Conservation (phyloP, 2,113 vertebrate genomes). For the Sphaerodactylus townsendi region DNA sequence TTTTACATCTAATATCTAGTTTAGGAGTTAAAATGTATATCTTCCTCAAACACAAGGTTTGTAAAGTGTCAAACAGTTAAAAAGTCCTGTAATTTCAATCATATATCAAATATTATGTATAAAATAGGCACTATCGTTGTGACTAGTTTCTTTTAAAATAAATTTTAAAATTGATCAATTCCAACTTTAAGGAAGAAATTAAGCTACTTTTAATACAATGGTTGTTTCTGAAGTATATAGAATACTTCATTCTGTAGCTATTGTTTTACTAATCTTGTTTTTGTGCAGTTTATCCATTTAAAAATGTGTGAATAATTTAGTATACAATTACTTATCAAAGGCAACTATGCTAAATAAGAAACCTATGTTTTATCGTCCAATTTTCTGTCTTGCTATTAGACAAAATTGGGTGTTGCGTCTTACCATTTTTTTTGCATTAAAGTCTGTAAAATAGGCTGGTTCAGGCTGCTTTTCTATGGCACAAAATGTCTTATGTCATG, state of each 20-base stretch:
- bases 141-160: not conserved
- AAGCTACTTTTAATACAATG: not conserved
- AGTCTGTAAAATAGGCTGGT: too few relatives aligned
- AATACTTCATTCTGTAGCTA: not conserved
- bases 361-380: not conserved
- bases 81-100: not conserved
- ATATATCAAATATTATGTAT: not conserved
- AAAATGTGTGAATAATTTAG: not conserved
- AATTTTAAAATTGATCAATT: not conserved
- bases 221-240: not conserved
- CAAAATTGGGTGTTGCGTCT: not conserved
- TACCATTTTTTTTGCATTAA: too few relatives aligned
- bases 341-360: not conserved
- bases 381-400: not conserved
- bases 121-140: not conserved
- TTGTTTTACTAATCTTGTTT: not conserved
- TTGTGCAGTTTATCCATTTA: not conserved
- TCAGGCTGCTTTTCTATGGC: too few relatives aligned
- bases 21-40: not conserved
- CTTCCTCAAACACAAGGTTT: not conserved
- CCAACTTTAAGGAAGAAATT: not conserved
- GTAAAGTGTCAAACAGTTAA: not conserved
- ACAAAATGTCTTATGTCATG: too few relatives aligned
- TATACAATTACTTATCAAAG: not conserved
- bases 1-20: too few relatives aligned